Evolutionary conservation across 2,113 vertebrate species (phyloP), one percentile per base, ranked within the genome.

Genomic region (Polypterus senegalus): DNA sequence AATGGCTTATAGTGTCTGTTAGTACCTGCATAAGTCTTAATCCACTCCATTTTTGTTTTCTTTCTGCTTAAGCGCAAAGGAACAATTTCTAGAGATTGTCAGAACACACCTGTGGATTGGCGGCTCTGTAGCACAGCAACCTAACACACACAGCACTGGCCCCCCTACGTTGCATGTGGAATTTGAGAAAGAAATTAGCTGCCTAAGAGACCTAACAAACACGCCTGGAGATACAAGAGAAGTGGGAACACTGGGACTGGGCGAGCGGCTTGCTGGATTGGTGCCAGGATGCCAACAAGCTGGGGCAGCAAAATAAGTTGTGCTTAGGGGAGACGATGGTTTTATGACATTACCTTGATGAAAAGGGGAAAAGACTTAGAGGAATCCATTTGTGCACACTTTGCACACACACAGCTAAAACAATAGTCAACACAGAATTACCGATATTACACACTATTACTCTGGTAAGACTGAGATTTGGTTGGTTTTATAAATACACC

Each of bases 11-110:
- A 48, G 64, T 63, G 66, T 67, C 62, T 70, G 69, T 71, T 73
- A 71, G 73, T 76, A 64, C 69, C 70, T 65, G 69, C 70, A 71
- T 73, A 68, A 57, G 71, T 68, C 68, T 73, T 80, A 76, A 75
- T 77, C 77, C 66, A 71, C 66, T 58, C 49, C 61, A 58, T 59
- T 76, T 77, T 68, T 70, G 73, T 76, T 77, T 79, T 74, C 73
- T 80, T 77, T 76, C 74, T 65, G 69, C 67, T 73, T 62, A 73
- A 67, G 65, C 71, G 71, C 57, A 67, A 76, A 73, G 66, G 62
- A 73, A 77, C 76, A 83, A 83, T 65, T 66, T 61, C 2, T 7
- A 62, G 66, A 63, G 59, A 64, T 67, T 65, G 70, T 69, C 61
- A 68, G 64, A 48, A 71, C 74, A 69, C 78, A 79, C 69, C 76